A percentile compares a stretch with the other conserved stretches of the same genome.
Conservation (phyloP, 2,888 invertebrate species). For the Endotricha flammealis region DNA sequence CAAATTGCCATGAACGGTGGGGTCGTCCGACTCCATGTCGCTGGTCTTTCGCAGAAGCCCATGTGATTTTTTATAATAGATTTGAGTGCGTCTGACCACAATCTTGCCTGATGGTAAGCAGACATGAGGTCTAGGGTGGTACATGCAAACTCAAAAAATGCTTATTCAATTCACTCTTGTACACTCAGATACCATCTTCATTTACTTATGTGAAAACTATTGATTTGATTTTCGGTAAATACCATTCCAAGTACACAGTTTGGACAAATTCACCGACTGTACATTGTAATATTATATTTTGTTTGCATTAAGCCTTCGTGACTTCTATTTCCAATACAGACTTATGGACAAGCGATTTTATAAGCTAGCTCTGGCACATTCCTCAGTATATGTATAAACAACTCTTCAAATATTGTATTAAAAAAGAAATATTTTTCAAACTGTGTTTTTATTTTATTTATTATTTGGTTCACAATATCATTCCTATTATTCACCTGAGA, state of each 20-base stretch:
- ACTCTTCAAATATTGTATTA: conserved; percentile 15
- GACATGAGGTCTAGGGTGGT: no score
- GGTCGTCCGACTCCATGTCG: no score
- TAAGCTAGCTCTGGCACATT: conserved; percentile 39
- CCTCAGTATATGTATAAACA: conserved; percentile 22
- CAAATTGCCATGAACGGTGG: no score
- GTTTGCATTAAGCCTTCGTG: conserved; percentile 20
- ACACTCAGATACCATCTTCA: no score
- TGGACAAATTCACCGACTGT: conserved; percentile 1
- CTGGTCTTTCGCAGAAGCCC: no score
- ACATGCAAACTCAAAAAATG: no score
- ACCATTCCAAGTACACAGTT: conserved; percentile 4
- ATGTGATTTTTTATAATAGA: no score
- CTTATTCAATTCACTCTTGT: no score
- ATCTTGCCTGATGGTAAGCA: no score
- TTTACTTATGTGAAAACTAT: not conserved
- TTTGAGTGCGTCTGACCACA: no score
- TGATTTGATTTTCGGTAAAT: conserved; percentile 8
- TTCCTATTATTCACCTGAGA: no score
- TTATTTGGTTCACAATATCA: no score
- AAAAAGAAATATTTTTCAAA: not conserved
- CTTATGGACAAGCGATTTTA: conserved; percentile 33
- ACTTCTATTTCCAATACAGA: conserved; percentile 16
- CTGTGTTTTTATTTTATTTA: conserved; percentile 2
- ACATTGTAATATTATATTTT: conserved; percentile 4